Conservation (phyloP, 2,888 invertebrate species). For the Spodoptera littoralis region DNA sequence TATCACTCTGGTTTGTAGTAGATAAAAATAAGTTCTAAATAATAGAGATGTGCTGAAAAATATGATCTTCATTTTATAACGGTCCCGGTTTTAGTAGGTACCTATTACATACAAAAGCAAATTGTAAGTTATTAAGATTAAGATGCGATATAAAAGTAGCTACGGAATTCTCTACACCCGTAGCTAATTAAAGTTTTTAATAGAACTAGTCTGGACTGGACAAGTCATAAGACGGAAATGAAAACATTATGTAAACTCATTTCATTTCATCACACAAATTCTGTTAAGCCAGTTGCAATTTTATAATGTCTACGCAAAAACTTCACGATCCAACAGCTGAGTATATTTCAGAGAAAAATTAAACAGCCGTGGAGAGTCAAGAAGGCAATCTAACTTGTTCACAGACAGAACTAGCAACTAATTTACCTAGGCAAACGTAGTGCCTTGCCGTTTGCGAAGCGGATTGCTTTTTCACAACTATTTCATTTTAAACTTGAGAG, state of each 20-base stretch:
- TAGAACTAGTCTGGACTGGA: no score
- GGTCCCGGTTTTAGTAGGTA: no score
- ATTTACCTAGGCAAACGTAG: constrained; percentile 75
- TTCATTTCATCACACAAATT: neutral
- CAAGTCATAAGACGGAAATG: no score
- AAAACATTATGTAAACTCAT: neutral
- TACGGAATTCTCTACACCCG: no score
- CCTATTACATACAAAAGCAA: no score
- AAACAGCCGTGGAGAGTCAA: constrained; percentile 67
- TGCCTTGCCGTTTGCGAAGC: constrained; percentile 59
- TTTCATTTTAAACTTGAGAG: constrained; percentile 70
- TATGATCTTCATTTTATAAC: no score
- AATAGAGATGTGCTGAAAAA: no score
- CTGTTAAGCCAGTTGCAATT: constrained; percentile 14
- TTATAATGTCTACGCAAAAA: constrained; percentile 15
- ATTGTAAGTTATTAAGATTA: no score
- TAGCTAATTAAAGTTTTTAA: no score
- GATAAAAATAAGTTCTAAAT: no score
- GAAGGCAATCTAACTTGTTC: constrained; percentile 80
- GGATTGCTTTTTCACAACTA: constrained; percentile 73
- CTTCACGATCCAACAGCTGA: constrained; percentile 25
- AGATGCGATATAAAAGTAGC: no score
- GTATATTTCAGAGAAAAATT: constrained; percentile 64
- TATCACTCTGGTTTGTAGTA: no score
- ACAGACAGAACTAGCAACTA: constrained; percentile 76